Conservation (phyloP, 2,113 vertebrate species). For the Pluvianellus socialis region DNA sequence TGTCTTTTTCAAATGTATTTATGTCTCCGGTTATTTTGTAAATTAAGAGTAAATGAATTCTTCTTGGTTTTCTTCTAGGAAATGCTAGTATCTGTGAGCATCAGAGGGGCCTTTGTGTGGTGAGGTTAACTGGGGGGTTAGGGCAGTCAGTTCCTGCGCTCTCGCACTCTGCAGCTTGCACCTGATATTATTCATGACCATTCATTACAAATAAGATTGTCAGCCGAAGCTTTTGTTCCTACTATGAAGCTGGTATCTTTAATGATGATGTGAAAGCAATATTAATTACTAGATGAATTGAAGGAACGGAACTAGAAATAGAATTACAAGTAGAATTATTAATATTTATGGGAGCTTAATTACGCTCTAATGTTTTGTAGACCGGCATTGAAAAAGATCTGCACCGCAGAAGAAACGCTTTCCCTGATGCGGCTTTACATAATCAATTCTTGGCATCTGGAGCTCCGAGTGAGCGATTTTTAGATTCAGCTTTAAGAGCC, state of each 20-base stretch:
- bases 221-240: background rate
- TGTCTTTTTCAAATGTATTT: constrained; percentile 10
- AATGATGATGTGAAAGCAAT: background rate
- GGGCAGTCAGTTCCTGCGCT: background rate
- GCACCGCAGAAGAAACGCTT: background rate
- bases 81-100: background rate
- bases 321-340: constrained; percentile 2
- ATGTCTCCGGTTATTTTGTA: background rate
- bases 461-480: background rate
- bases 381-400: background rate
- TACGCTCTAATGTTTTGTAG: background rate
- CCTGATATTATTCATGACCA: background rate
- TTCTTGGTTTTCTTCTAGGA: background rate
- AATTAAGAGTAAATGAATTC: background rate
- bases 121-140: background rate
- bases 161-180: background rate
- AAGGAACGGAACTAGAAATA: background rate
- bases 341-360: constrained; percentile 3
- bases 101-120: background rate
- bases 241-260: background rate
- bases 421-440: background rate
- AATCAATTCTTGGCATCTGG: background rate
- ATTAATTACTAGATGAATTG: background rate
- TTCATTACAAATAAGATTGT: background rate
- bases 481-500: background rate